Evolutionary conservation across 2,113 vertebrate genomes (phyloP), one percentile per base, ranked within the genome.

Genomic region (Erinaceus europaeus): DNA sequence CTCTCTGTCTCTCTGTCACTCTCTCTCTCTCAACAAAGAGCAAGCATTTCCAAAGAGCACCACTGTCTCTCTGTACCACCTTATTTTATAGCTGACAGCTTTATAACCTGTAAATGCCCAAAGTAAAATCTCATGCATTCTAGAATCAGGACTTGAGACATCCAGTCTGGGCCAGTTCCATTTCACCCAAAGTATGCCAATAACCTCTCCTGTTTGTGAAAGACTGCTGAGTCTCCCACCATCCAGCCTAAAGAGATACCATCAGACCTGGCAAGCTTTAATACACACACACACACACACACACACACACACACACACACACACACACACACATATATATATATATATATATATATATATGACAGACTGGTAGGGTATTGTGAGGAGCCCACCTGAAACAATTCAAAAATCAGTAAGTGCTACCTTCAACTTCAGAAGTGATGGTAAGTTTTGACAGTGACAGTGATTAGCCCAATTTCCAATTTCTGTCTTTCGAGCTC

Each of bases 221-320:
- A 79, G 9, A 73, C 64, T 94, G 62, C 81, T 79, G 89, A 84
- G 55, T 48, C 42, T 74, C 81, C 0, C 5, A 75, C 75, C 68
- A 93, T 90, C 83, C 77, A 88, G 94, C 71, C 93, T 86, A 73
- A 89, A 65, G 88, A 84, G 90, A 83, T 92, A 89, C 59, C 29
- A 69, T 90, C 15, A 82, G 77, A 73, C 21, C 32, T 11, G 32
- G 52, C 0, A 27, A 84, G 53, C n/a, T n/a, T n/a, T n/a, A n/a
- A n/a, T n/a, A n/a, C n/a, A n/a, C n/a, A n/a, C n/a, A n/a, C n/a
- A n/a, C n/a, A n/a, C n/a, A n/a, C n/a, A n/a, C n/a, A n/a, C n/a
- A n/a, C n/a, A n/a, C n/a, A n/a, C n/a, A n/a, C n/a, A n/a, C n/a
- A n/a, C n/a, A n/a, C n/a, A n/a, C n/a, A n/a, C n/a, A n/a, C n/a